Evolutionary conservation across 2,113 vertebrate species (phyloP), one percentile per base, ranked within the genome.

Genomic region (Mesocricetus auratus): DNA sequence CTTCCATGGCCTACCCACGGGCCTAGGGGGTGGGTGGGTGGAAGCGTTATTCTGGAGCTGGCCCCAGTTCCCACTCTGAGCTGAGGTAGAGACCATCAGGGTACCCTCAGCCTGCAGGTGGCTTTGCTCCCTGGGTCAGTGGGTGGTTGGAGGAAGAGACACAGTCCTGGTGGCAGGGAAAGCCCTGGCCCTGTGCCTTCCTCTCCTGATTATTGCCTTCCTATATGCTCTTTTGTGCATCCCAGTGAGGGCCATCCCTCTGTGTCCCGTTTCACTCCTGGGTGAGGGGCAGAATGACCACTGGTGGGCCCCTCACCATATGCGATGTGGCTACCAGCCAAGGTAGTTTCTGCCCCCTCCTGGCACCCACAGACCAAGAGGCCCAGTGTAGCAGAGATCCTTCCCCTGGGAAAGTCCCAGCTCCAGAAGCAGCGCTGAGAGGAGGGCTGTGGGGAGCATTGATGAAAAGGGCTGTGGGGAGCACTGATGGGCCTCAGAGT

Each of bases 401-500:
- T 62, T 53, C 31, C n/a, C 36, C 21, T 3, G 21, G 5, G 2
- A 22, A 81, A 36, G 86, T 77, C 82, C 81, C 50, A 0, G 58
- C 64, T 92, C 71, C n/a, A 19, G 3, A 10, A 12, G 29, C 8
- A 24, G 50, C 0, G 2, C 60, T 4, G 7, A 62, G 68, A 3
- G 69, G 62, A 78, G 62, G 88, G 56, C 42, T 5, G 58, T 62
- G 7, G 45, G 79, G 68, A 45, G 42, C 1, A 5, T 53, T 4
- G 9, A 62, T n/a, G 68, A 5, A n/a, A 47, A 78, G 73, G 90
- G 66, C n/a, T 5, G 56, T 56, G 8, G 42, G 83, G 71, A 96
- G 60, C 56, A 42, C 39, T 7, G 22, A 16, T 0, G 9, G 81
- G 31, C 31, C 7, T 1, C 94, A 99, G 90, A 99, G 97, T 60